Conservation (phyloP, 1,140 invertebrate genomes). For the Brachionus koreanus region DNA sequence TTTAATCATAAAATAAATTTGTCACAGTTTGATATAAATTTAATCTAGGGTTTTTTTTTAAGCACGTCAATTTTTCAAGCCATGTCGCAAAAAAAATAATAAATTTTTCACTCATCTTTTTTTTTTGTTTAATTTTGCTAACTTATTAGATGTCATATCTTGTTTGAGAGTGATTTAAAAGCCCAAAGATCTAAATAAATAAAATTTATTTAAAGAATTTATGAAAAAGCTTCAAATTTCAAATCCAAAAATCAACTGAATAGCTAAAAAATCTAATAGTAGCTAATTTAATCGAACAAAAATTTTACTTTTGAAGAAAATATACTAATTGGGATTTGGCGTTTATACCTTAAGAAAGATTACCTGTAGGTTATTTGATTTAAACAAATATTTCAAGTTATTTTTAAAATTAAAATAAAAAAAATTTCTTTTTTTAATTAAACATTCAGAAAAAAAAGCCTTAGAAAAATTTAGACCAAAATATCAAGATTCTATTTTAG, state of each 20-base stretch:
- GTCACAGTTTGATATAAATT: not conserved
- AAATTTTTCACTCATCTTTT: not conserved
- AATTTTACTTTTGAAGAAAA: too few species aligned
- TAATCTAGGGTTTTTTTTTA: not conserved
- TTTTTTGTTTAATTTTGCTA: not conserved
- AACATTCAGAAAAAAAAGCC: too few species aligned
- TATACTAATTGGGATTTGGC: too few species aligned
- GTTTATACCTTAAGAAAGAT: too few species aligned
- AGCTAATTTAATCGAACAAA: too few species aligned
- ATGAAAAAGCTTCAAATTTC: too few species aligned
- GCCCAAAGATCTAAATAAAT: too few species aligned
- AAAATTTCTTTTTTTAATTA: not conserved
- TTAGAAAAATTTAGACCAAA: too few species aligned
- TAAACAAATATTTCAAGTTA: not conserved
- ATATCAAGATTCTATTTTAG: not conserved
- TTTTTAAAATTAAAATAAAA: not conserved
- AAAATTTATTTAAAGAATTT: too few species aligned
- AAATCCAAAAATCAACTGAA: too few species aligned
- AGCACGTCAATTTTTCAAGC: not conserved
- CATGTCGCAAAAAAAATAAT: not conserved
- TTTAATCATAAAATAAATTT: not conserved
- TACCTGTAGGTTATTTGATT: not conserved
- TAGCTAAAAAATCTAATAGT: too few species aligned
- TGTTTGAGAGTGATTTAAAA: not conserved
- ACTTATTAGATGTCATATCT: not conserved